phyloP scores from a whole-genome alignment of 2,113 vertebrate genomes.

The Lontra canadensis region DNA sequence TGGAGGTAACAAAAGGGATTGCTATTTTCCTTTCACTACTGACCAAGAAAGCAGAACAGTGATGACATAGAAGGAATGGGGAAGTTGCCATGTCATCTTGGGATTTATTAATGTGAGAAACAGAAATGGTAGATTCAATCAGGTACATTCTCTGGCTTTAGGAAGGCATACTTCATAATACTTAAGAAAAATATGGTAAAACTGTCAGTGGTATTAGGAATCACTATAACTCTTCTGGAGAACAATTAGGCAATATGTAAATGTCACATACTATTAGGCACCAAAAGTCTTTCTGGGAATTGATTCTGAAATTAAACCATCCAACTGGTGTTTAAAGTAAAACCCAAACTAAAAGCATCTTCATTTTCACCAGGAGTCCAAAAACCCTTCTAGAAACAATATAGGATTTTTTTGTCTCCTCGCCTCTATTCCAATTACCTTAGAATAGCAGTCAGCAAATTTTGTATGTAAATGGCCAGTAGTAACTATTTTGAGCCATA shows the following conservation, averaged over 20 bases:
- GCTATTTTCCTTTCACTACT: background rate
- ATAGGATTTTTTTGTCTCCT: background rate
- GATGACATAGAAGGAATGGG: background rate
- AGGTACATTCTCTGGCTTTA: background rate
- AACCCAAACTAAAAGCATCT: background rate
- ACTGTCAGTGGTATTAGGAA: background rate
- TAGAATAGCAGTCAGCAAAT: background rate
- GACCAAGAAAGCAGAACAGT: background rate
- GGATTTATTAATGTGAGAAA: background rate
- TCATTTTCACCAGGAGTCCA: background rate
- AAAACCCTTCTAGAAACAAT: background rate
- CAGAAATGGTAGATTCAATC: background rate
- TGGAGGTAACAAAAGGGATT: background rate
- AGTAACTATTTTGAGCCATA: background rate
- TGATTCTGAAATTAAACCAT: background rate
- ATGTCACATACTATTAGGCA: background rate
- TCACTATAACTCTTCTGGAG: background rate
- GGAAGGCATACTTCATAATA: background rate
- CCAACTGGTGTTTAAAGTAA: conserved; percentile 7
- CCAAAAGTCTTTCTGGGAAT: background rate
- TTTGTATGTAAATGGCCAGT: background rate
- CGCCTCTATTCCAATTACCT: background rate
- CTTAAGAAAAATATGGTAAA: background rate
- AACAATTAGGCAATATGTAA: background rate
- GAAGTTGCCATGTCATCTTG: background rate